Evolutionary conservation across 2,113 vertebrate genomes (phyloP), one percentile per base, ranked within the genome.

Genomic region (Pedionomus torquatus): DNA sequence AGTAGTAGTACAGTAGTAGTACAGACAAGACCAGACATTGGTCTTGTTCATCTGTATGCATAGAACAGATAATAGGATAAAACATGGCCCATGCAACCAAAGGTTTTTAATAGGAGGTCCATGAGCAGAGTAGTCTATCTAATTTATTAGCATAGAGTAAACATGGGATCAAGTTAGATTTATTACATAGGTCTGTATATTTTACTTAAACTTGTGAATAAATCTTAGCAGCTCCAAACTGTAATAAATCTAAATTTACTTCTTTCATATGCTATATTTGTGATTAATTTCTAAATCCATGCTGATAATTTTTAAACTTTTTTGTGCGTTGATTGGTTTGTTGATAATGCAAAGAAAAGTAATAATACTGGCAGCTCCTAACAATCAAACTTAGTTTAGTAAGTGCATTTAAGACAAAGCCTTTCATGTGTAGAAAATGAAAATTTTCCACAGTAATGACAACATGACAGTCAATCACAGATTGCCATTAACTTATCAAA

Each of bases 121-220:
- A 10, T 43, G 23, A 78, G 20, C 35, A 68, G 17, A 3, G 8
- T 49, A 66, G 28, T 79, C 35, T 37, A n/a, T 54, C 6, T 48
- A 39, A 65, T 87, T 37, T 70, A 24, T 78, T 51, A 90, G 19
- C 23, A 37, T 15, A 60, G 17, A 25, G 7, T 93, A 71, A 92
- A 28, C 9, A 41, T 46, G 17, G 0, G 1, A 26, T 71, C 43
- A 48, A 26, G 20, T 76, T 11, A 58, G 35, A 54, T 52, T 48
- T 15, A 48, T 71, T 54, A 1, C 0, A 0, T 17, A 13, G 13
- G 2, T 68, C 33, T 64, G 8, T 51, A 14, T 65, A 28, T 68
- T 92, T 80, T 80, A 39, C 25, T 77, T 82, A 43, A 2, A 24
- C 10, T 46, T 85, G 5, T 60, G 44, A 87, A 51, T 68, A 74